Conservation (phyloP, 1,140 invertebrate species). For the Mylabris phalerata region DNA sequence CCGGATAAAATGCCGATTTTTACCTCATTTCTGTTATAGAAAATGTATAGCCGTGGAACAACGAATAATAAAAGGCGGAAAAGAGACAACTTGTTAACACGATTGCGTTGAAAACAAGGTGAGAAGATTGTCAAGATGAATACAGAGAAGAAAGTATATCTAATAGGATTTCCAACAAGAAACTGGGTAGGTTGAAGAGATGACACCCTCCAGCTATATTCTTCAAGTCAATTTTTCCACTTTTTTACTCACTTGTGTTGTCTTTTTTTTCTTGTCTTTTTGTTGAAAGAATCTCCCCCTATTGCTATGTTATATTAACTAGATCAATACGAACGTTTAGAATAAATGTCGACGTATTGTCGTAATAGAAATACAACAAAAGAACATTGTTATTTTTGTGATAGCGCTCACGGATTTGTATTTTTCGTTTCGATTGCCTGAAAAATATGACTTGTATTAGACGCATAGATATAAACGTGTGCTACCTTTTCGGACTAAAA, state of each 20-base stretch:
- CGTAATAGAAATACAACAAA: constrained; percentile 1
- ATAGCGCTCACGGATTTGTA: constrained; percentile 10
- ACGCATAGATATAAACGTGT: constrained; percentile 9
- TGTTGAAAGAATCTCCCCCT: background rate
- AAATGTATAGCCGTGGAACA: too few species aligned
- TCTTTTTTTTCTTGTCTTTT: background rate
- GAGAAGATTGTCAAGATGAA: too few species aligned
- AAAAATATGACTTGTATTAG: constrained; percentile 20
- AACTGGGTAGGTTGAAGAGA: constrained; percentile 9
- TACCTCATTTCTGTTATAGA: too few species aligned
- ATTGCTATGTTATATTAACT: constrained; percentile 8
- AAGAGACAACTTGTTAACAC: too few species aligned
- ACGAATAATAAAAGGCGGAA: too few species aligned
- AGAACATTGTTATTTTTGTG: background rate
- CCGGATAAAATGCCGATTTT: too few species aligned
- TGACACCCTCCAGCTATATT: constrained; percentile 5
- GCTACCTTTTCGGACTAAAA: constrained; percentile 19
- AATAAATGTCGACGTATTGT: too few species aligned
- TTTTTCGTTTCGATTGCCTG: constrained; percentile 15
- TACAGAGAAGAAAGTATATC: too few species aligned
- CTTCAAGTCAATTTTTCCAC: constrained; percentile 9
- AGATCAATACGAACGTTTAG: constrained; percentile 9
- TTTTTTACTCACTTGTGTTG: constrained; percentile 3
- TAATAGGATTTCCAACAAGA: too few species aligned
- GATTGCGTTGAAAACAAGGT: too few species aligned